Conservation (phyloP, 2,888 invertebrate species). For the Drosophila mercatorum region DNA sequence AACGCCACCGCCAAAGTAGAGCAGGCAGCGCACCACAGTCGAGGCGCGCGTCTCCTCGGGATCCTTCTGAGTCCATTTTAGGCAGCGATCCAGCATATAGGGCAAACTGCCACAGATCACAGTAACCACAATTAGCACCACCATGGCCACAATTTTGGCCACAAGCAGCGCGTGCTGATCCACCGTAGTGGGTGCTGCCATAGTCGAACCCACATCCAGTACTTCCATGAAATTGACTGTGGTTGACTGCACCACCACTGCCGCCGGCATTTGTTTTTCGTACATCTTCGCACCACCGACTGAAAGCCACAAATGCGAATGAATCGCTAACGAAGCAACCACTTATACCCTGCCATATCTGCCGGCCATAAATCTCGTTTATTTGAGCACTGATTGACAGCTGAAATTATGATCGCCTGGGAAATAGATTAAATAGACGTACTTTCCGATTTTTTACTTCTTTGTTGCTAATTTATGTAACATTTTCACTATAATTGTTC, state of each 20-base stretch:
- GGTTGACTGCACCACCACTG: background rate
- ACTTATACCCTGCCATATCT: constrained; percentile 41
- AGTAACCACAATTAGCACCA: constrained; percentile 90
- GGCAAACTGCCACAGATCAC: constrained; percentile 91
- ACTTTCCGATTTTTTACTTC: constrained; percentile 3
- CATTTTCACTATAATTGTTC: constrained; percentile 12
- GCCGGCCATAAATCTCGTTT: constrained; percentile 33
- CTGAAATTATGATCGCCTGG: constrained; percentile 26
- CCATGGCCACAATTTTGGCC: constrained; percentile 92
- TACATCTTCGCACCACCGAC: constrained; percentile 45
- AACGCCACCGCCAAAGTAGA: constrained; percentile 95
- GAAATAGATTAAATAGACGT: constrained; percentile 14
- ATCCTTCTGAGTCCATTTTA: constrained; percentile 86
- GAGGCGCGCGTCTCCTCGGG: constrained; percentile 80
- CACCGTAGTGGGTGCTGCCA: background rate
- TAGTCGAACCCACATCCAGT: background rate
- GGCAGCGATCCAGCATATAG: constrained; percentile 88
- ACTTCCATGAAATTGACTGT: background rate
- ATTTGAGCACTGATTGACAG: constrained; percentile 59
- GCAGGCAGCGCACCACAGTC: constrained; percentile 86
- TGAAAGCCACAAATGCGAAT: constrained; percentile 41
- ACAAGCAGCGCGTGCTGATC: constrained; percentile 53
- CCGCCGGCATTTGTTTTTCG: background rate
- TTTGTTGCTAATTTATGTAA: constrained; percentile 19
- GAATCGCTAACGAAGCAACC: background rate